A percentile compares a stretch with the other conserved stretches of the same genome.
These are phyloP conservation scores for Leptodactylus fuscus DNA, from an alignment of 2,113 vertebrate species.

Conservation along the genomic window DNA sequence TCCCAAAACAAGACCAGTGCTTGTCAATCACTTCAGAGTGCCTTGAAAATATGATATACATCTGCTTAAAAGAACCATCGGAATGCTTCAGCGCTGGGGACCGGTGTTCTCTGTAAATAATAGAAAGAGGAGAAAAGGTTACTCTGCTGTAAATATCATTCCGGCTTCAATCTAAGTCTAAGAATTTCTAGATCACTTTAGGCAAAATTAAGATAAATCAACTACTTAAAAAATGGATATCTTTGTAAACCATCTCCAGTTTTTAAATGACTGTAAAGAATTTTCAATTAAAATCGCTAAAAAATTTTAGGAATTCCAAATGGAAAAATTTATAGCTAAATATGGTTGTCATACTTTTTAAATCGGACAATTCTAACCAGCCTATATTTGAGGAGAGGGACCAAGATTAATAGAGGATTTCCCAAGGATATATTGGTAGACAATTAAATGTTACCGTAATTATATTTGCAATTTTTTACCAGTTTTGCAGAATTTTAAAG, in stretches of 20 bases:
- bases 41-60: conserved; percentile 78
- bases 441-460: too few species aligned
- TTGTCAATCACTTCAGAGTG: conserved; percentile 83
- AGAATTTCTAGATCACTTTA: conserved; percentile 1
- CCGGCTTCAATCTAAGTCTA: not conserved
- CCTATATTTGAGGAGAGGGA: not conserved
- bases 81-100: conserved; percentile 96
- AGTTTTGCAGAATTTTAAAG: too few species aligned
- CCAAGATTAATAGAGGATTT: too few species aligned
- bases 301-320: not conserved
- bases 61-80: conserved; percentile 98
- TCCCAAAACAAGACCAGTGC: conserved; percentile 88
- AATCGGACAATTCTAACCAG: too few species aligned
- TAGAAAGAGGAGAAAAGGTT: conserved; percentile 81
- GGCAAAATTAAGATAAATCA: not conserved
- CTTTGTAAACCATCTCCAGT: not conserved
- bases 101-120: conserved; percentile 94
- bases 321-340: not conserved
- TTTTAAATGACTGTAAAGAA: not conserved
- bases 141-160: not conserved
- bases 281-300: not conserved
- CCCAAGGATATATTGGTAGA: too few species aligned
- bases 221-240: not conserved
- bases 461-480: too few species aligned
- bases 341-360: too few species aligned